Percentiles rank a stretch among this genome's conserved stretches.
Evolutionary conservation across 2,888 invertebrate genomes (phyloP).

Genomic region (Dioctria linearis): DNA sequence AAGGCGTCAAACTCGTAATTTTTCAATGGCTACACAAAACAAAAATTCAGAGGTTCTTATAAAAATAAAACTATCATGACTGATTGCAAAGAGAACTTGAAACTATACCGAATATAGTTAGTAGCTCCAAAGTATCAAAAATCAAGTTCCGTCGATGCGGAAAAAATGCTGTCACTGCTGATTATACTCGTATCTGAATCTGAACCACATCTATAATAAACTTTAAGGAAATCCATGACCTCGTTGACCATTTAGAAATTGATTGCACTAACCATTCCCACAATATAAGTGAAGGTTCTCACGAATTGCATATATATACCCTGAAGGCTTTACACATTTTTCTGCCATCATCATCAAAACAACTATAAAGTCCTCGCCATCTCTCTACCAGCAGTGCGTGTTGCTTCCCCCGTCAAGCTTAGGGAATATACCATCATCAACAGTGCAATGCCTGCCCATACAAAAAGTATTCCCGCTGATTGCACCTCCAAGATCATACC

Average conservation of each 20-base stretch:
- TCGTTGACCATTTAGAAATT: conserved; percentile 41
- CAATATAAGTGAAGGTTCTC: conserved; percentile 16
- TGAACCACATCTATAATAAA: too few species aligned
- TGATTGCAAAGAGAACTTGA: too few species aligned
- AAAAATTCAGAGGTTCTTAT: too few species aligned
- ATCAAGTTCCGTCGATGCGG: too few species aligned
- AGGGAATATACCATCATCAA: conserved; percentile 13
- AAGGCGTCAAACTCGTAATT: too few species aligned
- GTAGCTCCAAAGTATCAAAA: too few species aligned
- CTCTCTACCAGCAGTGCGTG: neutral
- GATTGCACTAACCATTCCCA: conserved; percentile 39
- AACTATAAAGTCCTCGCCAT: conserved; percentile 8
- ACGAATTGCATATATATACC: conserved; percentile 33
- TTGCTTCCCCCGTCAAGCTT: conserved; percentile 26
- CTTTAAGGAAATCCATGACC: conserved; percentile 30
- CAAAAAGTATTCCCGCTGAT: conserved; percentile 18
- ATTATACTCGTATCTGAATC: too few species aligned
- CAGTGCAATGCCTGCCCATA: neutral
- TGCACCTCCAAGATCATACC: neutral
- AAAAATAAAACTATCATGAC: too few species aligned
- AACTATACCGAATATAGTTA: too few species aligned
- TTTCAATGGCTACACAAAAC: too few species aligned
- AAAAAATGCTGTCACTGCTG: too few species aligned
- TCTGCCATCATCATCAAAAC: conserved; percentile 7
- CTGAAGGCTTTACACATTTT: conserved; percentile 18